A percentile compares a stretch with the other conserved stretches of the same genome.
Evolutionary conservation across 2,113 vertebrate species (phyloP).

Genomic region (Gymnocephalus cernua): DNA sequence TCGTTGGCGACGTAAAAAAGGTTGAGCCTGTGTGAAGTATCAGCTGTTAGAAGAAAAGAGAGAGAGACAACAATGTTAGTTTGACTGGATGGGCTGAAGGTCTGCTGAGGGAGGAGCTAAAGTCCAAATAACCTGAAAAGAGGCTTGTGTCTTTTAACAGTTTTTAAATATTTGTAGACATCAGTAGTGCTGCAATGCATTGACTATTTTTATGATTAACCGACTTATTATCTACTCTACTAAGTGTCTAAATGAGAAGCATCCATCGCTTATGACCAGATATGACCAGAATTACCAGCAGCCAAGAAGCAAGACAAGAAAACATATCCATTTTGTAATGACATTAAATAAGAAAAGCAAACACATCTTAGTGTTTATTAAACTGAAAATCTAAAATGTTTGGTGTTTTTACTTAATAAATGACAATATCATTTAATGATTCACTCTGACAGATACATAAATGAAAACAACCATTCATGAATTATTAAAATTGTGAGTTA

Average conservation of each 20-base stretch:
- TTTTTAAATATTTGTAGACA: background rate
- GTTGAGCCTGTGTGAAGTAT: constrained; percentile 91
- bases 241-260: background rate
- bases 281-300: background rate
- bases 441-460: background rate
- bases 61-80: constrained; percentile 1
- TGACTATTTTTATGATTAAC: background rate
- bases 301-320: background rate
- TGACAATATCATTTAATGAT: background rate
- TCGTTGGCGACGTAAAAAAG: constrained; percentile 97
- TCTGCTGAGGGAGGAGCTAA: background rate
- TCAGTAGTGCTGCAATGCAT: background rate
- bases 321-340: background rate
- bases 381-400: background rate
- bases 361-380: background rate
- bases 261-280: background rate
- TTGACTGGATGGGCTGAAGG: background rate
- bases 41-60: constrained; percentile 82
- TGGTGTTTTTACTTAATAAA: background rate
- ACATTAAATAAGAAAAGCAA: background rate
- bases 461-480: background rate
- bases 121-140: background rate
- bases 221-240: background rate
- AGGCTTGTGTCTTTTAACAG: background rate
- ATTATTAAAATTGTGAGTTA: background rate